phyloP scores from a whole-genome alignment of 2,113 vertebrate genomes.

The Sturnus vulgaris region DNA sequence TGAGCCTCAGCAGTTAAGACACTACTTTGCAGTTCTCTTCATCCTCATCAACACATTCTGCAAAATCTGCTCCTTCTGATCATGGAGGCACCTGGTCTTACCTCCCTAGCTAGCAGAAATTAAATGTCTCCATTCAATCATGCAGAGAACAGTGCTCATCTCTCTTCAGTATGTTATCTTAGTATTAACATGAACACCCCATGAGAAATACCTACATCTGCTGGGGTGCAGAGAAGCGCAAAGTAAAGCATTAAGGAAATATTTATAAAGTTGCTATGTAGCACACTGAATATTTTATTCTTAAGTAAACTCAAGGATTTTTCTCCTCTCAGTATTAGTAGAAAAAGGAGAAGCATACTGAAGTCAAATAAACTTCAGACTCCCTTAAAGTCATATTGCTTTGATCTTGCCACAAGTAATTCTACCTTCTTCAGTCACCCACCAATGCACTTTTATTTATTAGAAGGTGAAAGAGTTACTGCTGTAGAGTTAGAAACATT shows the following conservation, averaged over 20 bases:
- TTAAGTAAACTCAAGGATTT: not conserved
- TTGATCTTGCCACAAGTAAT: constrained; percentile 56
- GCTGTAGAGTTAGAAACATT: constrained; percentile 32
- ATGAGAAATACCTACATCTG: not conserved
- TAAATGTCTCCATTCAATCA: not conserved
- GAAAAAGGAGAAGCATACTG: constrained; percentile 7
- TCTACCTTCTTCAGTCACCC: constrained; percentile 36
- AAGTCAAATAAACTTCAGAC: constrained; percentile 9
- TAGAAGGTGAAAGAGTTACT: constrained; percentile 34
- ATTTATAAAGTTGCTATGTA: not conserved
- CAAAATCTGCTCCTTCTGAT: not conserved
- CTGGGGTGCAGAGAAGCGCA: not conserved
- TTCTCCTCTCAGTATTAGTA: not conserved
- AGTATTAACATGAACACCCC: not conserved
- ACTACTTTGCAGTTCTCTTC: not conserved
- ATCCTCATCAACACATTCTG: not conserved
- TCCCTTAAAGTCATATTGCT: not conserved
- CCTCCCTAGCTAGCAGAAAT: not conserved
- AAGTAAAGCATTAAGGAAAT: not conserved
- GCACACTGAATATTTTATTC: not conserved
- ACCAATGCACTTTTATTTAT: not conserved
- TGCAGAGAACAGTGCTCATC: not conserved
- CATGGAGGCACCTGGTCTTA: not conserved
- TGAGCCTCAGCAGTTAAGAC: not conserved
- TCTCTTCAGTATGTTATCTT: not conserved